These are phyloP conservation scores for Hippocampus zosterae DNA, from an alignment of 2,113 vertebrate genomes.

Conservation along the genomic window DNA sequence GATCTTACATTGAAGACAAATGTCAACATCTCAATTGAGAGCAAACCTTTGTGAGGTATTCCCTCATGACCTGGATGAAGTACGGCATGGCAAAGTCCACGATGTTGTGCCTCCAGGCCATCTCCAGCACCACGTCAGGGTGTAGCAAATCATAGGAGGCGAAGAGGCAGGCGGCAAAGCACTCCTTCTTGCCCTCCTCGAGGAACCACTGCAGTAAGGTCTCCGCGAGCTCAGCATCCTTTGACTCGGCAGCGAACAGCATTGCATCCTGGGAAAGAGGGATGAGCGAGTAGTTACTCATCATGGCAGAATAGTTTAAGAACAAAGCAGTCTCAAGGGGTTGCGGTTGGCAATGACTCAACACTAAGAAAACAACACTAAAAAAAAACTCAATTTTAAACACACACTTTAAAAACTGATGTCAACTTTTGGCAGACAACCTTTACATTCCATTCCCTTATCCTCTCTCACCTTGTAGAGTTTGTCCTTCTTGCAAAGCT, in stretches of 20 bases:
- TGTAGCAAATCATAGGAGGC: conserved; percentile 84
- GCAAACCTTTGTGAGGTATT: conserved; percentile 85
- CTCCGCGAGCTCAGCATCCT: conserved; percentile 81
- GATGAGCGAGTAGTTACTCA: background rate
- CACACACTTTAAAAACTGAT: too few relatives aligned
- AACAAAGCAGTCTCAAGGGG: background rate
- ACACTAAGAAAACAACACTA: background rate
- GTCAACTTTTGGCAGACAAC: too few relatives aligned
- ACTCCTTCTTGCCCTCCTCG: conserved; percentile 83
- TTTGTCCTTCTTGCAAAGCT: conserved; percentile 89
- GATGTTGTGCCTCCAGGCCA: conserved; percentile 86
- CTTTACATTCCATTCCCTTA: background rate
- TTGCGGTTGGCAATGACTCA: background rate
- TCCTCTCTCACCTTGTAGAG: conserved; percentile 79
- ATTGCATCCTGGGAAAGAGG: conserved; percentile 78
- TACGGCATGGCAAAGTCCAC: conserved; percentile 88
- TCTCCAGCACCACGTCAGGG: conserved; percentile 83
- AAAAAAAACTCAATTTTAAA: too few relatives aligned
- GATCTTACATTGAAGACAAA: background rate
- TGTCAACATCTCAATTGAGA: background rate
- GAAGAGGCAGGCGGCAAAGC: conserved; percentile 85
- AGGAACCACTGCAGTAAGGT: conserved; percentile 86
- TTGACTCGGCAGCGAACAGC: conserved; percentile 85
- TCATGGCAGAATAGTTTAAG: background rate
- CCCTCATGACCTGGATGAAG: conserved; percentile 89